Conservation (phyloP, 1,140 invertebrate genomes). For the Tetranychus urticae region DNA sequence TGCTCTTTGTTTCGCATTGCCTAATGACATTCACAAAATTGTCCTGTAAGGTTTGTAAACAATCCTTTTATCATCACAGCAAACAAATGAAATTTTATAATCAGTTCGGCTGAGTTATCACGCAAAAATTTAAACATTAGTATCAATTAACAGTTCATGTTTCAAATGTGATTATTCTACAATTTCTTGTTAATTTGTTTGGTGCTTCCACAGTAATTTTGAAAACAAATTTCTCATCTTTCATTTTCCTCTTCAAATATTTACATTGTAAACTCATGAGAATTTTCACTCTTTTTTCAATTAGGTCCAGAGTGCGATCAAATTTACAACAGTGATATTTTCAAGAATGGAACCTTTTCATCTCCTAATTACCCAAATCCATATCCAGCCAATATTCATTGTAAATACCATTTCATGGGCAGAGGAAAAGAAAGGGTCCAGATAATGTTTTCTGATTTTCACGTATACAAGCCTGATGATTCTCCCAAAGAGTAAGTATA, state of each 20-base stretch:
- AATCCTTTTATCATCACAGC: too few relatives aligned
- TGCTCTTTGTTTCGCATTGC: too few relatives aligned
- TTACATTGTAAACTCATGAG: neutral
- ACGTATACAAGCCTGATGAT: conserved; percentile 30
- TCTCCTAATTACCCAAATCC: conserved; percentile 48
- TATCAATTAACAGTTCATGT: too few relatives aligned
- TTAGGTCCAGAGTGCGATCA: conserved; percentile 33
- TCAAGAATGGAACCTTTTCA: conserved; percentile 48
- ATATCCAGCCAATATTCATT: conserved; percentile 44
- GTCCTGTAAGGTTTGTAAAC: too few relatives aligned
- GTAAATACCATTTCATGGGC: conserved; percentile 59
- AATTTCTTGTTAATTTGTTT: too few relatives aligned
- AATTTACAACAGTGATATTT: conserved; percentile 46
- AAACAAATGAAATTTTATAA: too few relatives aligned
- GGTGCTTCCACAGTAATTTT: too few relatives aligned
- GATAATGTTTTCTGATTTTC: conserved; percentile 44
- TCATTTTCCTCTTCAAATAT: neutral
- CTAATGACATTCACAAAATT: too few relatives aligned
- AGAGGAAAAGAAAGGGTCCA: conserved; percentile 48
- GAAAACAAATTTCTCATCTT: too few relatives aligned
- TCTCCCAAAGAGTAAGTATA: conserved; percentile 32
- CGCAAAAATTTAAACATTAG: too few relatives aligned
- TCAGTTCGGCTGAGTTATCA: too few relatives aligned
- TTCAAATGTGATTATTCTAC: too few relatives aligned
- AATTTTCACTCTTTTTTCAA: neutral